Evolutionary conservation across 1,140 invertebrate species (phyloP).

Genomic region (Eumaeus atala): DNA sequence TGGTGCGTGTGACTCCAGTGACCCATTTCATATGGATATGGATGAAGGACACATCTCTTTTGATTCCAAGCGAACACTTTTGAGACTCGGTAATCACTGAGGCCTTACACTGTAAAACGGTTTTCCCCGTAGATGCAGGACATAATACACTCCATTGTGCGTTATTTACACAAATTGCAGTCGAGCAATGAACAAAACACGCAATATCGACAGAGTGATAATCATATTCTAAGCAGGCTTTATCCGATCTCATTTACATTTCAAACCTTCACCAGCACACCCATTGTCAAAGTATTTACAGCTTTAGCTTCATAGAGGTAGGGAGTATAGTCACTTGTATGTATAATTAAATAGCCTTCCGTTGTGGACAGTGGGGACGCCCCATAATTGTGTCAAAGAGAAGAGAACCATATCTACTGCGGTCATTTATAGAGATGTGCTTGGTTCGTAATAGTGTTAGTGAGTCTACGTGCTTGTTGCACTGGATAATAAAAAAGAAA

Average conservation of each 20-base stretch:
- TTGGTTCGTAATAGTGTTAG: not conserved
- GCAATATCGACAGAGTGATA: slow-evolving; percentile 10
- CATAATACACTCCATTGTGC: not conserved
- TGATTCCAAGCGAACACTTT: not conserved
- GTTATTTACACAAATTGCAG: too few species aligned
- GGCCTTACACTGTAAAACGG: not conserved
- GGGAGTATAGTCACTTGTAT: slow-evolving; percentile 1
- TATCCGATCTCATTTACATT: slow-evolving; percentile 18
- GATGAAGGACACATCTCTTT: too few species aligned
- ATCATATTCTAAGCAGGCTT: slow-evolving; percentile 17
- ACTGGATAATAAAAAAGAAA: not conserved
- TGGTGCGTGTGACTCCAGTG: too few species aligned
- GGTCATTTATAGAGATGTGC: slow-evolving; percentile 27
- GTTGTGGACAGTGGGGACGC: slow-evolving; percentile 26
- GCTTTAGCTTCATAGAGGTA: not conserved
- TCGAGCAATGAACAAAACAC: too few species aligned
- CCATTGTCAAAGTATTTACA: not conserved
- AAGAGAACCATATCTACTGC: slow-evolving; percentile 25
- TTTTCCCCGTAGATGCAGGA: not conserved
- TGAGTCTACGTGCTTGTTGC: not conserved
- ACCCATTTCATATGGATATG: not conserved
- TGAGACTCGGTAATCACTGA: not conserved
- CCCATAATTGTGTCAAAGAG: slow-evolving; percentile 25
- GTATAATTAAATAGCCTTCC: slow-evolving; percentile 2
- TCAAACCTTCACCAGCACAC: slow-evolving; percentile 14